Evolutionary conservation across 2,888 invertebrate genomes (phyloP).

Genomic region (Terebella lapidaria): DNA sequence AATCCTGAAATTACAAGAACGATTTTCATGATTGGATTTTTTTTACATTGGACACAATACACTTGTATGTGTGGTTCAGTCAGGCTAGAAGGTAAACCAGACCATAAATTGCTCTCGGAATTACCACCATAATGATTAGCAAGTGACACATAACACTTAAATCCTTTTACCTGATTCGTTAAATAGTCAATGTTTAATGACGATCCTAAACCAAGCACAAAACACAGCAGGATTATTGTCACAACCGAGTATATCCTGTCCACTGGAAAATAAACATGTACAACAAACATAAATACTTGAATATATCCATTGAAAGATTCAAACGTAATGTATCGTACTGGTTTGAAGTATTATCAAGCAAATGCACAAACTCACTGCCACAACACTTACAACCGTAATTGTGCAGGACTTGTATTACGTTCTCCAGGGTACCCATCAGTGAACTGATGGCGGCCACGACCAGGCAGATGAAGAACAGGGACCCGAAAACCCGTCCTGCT

Average conservation of each 20-base stretch:
- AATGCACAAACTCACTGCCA: no score
- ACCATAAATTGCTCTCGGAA: no score
- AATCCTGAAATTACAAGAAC: constrained; percentile 31
- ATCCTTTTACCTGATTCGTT: constrained; percentile 38
- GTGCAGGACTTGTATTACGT: constrained; percentile 31
- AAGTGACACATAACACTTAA: not conserved
- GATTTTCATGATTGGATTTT: not conserved
- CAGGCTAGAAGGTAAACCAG: not conserved
- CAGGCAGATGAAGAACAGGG: constrained; percentile 40
- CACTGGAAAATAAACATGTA: not conserved
- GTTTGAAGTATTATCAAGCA: not conserved
- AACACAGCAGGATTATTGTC: not conserved
- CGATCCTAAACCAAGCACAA: constrained; percentile 31
- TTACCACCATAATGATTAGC: no score
- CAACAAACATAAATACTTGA: no score
- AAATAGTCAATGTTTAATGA: constrained; percentile 35
- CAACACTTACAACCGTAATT: constrained; percentile 43
- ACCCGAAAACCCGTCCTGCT: constrained; percentile 35
- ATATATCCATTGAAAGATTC: no score
- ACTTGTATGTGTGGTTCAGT: no score
- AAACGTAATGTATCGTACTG: no score
- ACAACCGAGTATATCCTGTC: not conserved
- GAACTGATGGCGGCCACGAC: constrained; percentile 42
- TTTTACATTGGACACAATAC: no score
- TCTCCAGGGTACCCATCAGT: constrained; percentile 38